A percentile compares a stretch with the other conserved stretches of the same genome.
Evolutionary conservation across 2,888 invertebrate species (phyloP).

Genomic region (Muscina levida): DNA sequence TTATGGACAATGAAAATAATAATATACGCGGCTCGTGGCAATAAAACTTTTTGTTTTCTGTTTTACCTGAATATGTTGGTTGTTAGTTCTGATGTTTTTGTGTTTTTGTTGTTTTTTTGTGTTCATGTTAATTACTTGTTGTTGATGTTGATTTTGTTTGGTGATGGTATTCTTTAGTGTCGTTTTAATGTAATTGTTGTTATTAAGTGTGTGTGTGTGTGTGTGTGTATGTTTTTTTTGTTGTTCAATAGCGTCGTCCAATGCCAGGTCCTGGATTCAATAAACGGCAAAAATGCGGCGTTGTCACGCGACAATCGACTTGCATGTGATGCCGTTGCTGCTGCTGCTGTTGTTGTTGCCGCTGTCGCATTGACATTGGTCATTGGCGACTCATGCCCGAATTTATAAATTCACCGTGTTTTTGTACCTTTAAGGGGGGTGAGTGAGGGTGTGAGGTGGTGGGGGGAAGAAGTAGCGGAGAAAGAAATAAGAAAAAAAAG

Average conservation of each 20-base stretch:
- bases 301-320: slow-evolving; percentile 79
- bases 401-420: slow-evolving; percentile 78
- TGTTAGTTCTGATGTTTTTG: neutral
- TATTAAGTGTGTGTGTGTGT: slow-evolving; percentile 9
- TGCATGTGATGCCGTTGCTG: slow-evolving; percentile 70
- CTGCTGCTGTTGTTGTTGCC: slow-evolving; percentile 57
- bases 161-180: slow-evolving; percentile 22
- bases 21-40: too few relatives aligned
- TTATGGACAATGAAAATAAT: too few relatives aligned
- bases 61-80: slow-evolving; percentile 55
- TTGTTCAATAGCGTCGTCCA: slow-evolving; percentile 76
- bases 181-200: slow-evolving; percentile 17
- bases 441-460: too few relatives aligned
- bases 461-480: neutral
- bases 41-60: too few relatives aligned
- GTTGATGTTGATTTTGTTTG: slow-evolving; percentile 36
- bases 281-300: slow-evolving; percentile 80
- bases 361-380: slow-evolving; percentile 78
- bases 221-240: slow-evolving; percentile 35
- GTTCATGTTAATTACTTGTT: slow-evolving; percentile 10
- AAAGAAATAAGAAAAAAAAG: slow-evolving; percentile 25
- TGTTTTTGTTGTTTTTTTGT: slow-evolving; percentile 30
- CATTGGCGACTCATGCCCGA: slow-evolving; percentile 77
- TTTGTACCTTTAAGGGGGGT: slow-evolving; percentile 74
- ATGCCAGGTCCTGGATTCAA: slow-evolving; percentile 79